phyloP scores from a whole-genome alignment of 2,888 invertebrate species.

The Nomada ruficornis region DNA sequence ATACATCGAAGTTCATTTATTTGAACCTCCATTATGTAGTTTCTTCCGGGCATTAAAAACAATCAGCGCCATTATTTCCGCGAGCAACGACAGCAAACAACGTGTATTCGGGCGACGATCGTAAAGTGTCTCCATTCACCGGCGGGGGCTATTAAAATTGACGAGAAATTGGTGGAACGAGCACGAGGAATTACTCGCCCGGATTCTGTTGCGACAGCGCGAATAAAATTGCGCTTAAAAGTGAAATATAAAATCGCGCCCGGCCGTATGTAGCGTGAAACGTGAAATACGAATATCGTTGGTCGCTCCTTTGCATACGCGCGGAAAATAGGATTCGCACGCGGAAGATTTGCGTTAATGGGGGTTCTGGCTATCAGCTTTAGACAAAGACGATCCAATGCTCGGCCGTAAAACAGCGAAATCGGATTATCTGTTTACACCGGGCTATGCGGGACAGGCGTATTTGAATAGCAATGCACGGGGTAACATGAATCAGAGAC shows the following conservation, averaged over 20 bases:
- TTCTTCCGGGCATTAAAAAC: neutral
- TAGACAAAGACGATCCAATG: conserved; percentile 28
- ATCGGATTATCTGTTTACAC: conserved; percentile 45
- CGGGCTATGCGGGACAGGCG: conserved; percentile 7
- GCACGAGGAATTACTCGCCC: conserved; percentile 2
- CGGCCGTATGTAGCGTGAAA: neutral
- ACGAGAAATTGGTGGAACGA: neutral
- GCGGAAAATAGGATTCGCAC: conserved; percentile 21
- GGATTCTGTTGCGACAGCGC: neutral
- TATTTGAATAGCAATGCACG: neutral
- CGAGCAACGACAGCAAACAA: neutral
- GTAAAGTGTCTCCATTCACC: conserved; percentile 1
- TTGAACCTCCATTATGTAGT: neutral
- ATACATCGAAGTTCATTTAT: neutral
- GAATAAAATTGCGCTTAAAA: conserved; percentile 13
- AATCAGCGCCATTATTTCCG: neutral
- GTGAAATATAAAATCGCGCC: conserved; percentile 15
- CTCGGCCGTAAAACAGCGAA: conserved; percentile 17
- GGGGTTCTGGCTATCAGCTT: conserved; percentile 3
- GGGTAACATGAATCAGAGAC: neutral
- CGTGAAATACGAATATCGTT: conserved; percentile 4
- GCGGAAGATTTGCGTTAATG: conserved; percentile 31
- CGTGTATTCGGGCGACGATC: neutral
- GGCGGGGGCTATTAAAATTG: conserved; percentile 17
- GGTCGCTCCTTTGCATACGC: neutral